Base-by-base conservation (phyloP, 2,113 vertebrate genomes). In the Percina caprodes region DNA sequence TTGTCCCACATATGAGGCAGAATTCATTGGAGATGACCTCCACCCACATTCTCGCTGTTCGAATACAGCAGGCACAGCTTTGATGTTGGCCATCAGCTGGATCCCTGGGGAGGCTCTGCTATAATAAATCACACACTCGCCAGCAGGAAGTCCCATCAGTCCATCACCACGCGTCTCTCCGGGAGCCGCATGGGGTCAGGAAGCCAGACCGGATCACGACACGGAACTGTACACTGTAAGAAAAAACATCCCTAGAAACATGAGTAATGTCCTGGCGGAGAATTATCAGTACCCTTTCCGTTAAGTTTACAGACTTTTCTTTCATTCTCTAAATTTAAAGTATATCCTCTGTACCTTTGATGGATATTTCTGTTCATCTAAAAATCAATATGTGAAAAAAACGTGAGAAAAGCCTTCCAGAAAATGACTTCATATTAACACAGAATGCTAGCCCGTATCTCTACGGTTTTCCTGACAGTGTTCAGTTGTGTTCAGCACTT, bases 1-100 rank as follows among this genome's bases (percentile, higher is more conserved):
- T 90, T 91, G 90, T 91, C 90, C 90, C 79, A 90, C 80, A 91
- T 93, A 86, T 82, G 68, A 86, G 86, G 85, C 83, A 83, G 90
- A 84, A 90, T 89, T 90, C 85, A 90, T 85, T 69, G 88, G 88
- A 89, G 90, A 91, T 93, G 92, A 95, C 93, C 94, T 93, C 91
- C 93, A 91, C 92, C 93, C 92, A 93, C 94, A 82, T 91, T 79
- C 77, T 68, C n/a, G 79, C 81, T 88, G 83, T 91, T 92, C 87
- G 78, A 83, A 92, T 91, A 85, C 79, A 82, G 84, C 73, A 86
- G 88, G 74, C 89, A 15, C 35, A 42, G 86, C 91, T 93, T 91
- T 91, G 91, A 94, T 92, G 90, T 93, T 90, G 71, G 85, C 92
- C 91, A 94, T 93, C 93, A 92, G 86, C 81, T 52, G 77, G 62